These are phyloP conservation scores for Pandemis cinnamomeana DNA, from an alignment of 2,888 invertebrate species.

Conservation along the genomic window DNA sequence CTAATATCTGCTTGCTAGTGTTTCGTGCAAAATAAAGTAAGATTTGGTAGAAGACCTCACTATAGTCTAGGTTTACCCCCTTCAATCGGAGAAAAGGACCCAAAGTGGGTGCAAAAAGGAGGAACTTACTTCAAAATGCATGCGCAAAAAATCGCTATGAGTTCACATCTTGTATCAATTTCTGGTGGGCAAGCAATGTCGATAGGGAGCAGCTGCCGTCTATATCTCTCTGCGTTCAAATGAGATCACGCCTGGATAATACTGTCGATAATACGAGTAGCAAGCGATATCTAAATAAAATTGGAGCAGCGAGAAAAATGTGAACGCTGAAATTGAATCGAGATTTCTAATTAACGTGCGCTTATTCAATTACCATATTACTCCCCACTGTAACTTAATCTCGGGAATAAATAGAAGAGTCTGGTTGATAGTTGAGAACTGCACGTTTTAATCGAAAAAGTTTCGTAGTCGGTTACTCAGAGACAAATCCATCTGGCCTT, in stretches of 20 bases:
- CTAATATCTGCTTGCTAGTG: too few species aligned
- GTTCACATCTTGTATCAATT: conserved; percentile 2
- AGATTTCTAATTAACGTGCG: not conserved
- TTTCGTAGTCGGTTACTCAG: not conserved
- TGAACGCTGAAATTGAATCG: not conserved
- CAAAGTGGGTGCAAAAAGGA: not conserved
- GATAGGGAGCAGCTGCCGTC: conserved; percentile 55
- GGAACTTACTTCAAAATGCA: too few species aligned
- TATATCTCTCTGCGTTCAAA: conserved; percentile 49
- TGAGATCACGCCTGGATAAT: conserved; percentile 57
- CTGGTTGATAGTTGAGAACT: not conserved
- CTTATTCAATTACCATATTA: not conserved
- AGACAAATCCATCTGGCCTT: not conserved
- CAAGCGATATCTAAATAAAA: conserved; percentile 27
- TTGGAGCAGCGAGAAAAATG: not conserved
- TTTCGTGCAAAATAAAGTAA: too few species aligned
- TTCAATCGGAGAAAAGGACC: too few species aligned
- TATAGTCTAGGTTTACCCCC: too few species aligned
- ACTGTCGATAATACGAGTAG: conserved; percentile 36
- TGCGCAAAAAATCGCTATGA: conserved; percentile 3
- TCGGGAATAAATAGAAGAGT: not conserved
- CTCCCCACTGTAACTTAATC: not conserved
- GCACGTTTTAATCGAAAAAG: not conserved
- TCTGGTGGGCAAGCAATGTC: conserved; percentile 29
- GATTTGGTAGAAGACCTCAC: too few species aligned